Evolutionary conservation across 2,113 vertebrate genomes (phyloP).

Genomic region (Herpailurus yagouaroundi): DNA sequence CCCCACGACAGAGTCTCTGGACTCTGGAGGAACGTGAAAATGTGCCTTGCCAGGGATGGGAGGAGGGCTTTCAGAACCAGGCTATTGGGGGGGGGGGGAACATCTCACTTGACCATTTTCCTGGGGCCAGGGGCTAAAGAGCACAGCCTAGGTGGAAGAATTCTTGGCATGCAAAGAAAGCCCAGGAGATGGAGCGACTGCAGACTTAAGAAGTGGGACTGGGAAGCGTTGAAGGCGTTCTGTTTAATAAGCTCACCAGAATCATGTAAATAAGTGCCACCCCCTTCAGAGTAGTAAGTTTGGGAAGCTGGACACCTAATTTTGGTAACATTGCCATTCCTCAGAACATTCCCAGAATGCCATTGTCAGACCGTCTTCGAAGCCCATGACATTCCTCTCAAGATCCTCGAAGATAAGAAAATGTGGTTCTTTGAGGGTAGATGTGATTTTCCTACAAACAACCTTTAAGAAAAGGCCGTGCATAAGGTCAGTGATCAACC

Average conservation of each 20-base stretch:
- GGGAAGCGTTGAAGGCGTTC: not conserved
- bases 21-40: not conserved
- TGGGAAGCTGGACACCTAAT: not conserved
- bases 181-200: not conserved
- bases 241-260: conserved; percentile 42
- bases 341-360: not conserved
- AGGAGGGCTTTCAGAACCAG: not conserved
- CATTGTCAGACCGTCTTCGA: not conserved
- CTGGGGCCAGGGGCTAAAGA: not conserved
- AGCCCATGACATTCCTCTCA: not conserved
- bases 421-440: not conserved
- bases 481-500: not conserved
- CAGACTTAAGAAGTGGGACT: not conserved
- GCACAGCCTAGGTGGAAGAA: not conserved
- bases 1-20: not conserved
- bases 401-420: not conserved
- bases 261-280: not conserved
- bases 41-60: not conserved
- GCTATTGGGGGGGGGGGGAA: not conserved
- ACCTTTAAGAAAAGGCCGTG: not conserved
- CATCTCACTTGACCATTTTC: not conserved
- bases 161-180: not conserved
- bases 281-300: not conserved
- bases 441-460: conserved; percentile 43
- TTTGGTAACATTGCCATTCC: not conserved